A percentile compares a stretch with the other conserved stretches of the same genome.
These are phyloP conservation scores for Sphaerodactylus townsendi DNA, from an alignment of 2,113 vertebrate genomes.

Conservation along the genomic window DNA sequence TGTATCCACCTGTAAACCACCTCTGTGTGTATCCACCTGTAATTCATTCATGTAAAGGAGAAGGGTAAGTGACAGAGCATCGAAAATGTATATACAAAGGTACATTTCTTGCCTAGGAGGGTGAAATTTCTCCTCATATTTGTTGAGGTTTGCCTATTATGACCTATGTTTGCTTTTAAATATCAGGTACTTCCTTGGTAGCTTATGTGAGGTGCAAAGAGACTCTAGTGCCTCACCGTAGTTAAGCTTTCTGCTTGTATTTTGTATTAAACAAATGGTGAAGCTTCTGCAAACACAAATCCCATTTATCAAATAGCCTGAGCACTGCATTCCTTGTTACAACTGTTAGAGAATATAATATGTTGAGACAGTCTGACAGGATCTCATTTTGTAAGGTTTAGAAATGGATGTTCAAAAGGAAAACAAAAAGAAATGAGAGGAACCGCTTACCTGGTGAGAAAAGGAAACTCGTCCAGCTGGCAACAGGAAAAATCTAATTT, in stretches of 20 bases:
- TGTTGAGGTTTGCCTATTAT: not conserved
- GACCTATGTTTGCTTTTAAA: not conserved
- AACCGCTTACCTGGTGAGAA: slow-evolving; percentile 20
- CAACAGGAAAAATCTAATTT: slow-evolving; percentile 42
- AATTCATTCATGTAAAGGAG: not conserved
- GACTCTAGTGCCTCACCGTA: not conserved
- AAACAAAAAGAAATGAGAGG: slow-evolving; percentile 16
- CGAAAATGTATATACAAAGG: not conserved
- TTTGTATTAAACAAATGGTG: slow-evolving; percentile 34
- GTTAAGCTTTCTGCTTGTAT: slow-evolving; percentile 25
- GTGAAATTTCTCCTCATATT: not conserved
- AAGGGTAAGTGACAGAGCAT: not conserved
- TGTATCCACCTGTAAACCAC: too few species aligned
- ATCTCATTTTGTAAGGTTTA: slow-evolving; percentile 50
- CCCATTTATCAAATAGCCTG: slow-evolving; percentile 40
- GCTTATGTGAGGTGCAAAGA: not conserved
- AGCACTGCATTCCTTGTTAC: slow-evolving; percentile 14
- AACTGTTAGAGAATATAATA: slow-evolving; percentile 6
- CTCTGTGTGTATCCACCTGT: too few species aligned
- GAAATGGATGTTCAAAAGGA: slow-evolving; percentile 32
- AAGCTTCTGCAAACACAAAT: slow-evolving; percentile 31
- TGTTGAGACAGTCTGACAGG: slow-evolving; percentile 40
- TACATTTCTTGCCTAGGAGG: not conserved
- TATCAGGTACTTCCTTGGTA: not conserved
- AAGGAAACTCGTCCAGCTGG: slow-evolving; percentile 38